These are phyloP conservation scores for Caenorhabditis japonica DNA, from an alignment of 2,888 invertebrate genomes.

Conservation along the genomic window DNA sequence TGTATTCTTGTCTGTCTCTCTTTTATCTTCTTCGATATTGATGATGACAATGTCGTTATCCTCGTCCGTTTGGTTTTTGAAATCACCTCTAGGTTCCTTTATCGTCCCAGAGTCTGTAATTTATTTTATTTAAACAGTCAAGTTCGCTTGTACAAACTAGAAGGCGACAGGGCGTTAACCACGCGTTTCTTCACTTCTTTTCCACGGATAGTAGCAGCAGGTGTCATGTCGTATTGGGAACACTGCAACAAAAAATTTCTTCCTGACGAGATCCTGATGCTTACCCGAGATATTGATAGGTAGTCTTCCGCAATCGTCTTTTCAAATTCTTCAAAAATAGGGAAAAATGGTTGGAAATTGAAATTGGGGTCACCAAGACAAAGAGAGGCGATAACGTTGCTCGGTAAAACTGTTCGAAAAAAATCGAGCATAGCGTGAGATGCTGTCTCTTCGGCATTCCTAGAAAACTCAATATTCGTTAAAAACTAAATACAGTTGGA, in stretches of 20 bases:
- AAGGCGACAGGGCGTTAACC: too few species aligned
- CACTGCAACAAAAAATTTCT: slow-evolving; percentile 5
- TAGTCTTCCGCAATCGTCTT: slow-evolving; percentile 4
- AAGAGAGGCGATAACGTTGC: background rate
- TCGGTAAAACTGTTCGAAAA: slow-evolving; percentile 1
- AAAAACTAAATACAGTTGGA: background rate
- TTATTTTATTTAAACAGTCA: too few species aligned
- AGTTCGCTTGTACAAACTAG: too few species aligned
- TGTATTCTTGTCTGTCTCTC: too few species aligned
- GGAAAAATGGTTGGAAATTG: background rate
- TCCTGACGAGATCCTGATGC: background rate
- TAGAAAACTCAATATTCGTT: too few species aligned
- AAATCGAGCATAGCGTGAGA: slow-evolving; percentile 32
- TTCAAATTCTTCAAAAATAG: slow-evolving; percentile 18
- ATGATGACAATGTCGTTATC: too few species aligned
- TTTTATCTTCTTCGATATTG: too few species aligned
- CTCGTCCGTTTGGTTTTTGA: too few species aligned
- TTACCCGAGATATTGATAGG: slow-evolving; percentile 9
- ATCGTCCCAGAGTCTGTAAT: too few species aligned
- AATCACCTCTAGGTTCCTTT: too few species aligned
- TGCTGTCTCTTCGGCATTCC: slow-evolving; percentile 11
- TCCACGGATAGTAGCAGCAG: slow-evolving; percentile 4
- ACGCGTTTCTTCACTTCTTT: slow-evolving; percentile 22
- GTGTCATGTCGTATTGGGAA: slow-evolving; percentile 20
- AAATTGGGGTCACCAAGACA: background rate